Percentiles rank a stretch among this genome's conserved stretches.
Evolutionary conservation across 2,113 vertebrate genomes (phyloP).

Genomic region (Lycaon pictus): DNA sequence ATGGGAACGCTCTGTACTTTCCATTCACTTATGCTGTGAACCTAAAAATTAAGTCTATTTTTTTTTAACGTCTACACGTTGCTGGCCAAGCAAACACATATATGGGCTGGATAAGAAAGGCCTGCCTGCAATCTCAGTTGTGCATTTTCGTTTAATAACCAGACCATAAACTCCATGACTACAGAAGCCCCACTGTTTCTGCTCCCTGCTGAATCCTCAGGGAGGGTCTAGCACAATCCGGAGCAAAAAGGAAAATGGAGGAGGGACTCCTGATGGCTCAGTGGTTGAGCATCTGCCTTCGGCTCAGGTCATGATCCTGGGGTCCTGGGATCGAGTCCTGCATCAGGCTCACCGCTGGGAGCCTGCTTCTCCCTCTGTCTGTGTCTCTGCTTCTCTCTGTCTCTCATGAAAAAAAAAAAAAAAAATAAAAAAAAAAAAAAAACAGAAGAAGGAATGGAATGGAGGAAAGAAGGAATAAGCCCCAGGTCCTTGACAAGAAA

Average conservation of each 20-base stretch:
- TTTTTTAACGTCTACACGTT: background rate
- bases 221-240: background rate
- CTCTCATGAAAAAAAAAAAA: no score
- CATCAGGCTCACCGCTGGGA: no score
- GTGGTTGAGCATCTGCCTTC: no score
- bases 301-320: no score
- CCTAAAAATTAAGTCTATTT: background rate
- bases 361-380: no score
- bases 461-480: background rate
- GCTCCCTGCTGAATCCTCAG: background rate
- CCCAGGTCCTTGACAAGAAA: accelerated
- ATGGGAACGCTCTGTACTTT: background rate
- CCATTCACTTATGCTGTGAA: background rate
- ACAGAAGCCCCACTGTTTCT: background rate
- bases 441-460: background rate
- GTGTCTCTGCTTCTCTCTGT: no score
- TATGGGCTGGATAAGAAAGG: background rate
- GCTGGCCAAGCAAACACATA: background rate
- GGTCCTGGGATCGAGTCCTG: no score
- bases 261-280: no score
- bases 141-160: background rate
- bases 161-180: accelerated
- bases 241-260: background rate
- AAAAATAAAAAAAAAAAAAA: no score
- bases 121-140: accelerated